A percentile compares a stretch with the other conserved stretches of the same genome.
phyloP scores from a whole-genome alignment of 2,888 invertebrate genomes.

The Deilephila porcellus region DNA sequence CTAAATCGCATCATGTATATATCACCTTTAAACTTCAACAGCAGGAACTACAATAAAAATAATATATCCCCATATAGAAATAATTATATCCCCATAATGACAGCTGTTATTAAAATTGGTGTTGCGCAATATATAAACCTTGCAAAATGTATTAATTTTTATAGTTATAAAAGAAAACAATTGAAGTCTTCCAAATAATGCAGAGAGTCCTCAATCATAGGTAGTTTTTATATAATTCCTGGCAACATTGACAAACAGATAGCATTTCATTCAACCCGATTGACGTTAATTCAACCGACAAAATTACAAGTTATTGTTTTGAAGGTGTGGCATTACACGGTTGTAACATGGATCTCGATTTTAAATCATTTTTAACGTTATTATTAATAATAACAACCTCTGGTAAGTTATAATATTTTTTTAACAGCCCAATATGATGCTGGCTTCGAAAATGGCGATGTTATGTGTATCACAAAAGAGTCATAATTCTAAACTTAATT shows the following conservation, averaged over 20 bases:
- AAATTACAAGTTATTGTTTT: slow-evolving; percentile 20
- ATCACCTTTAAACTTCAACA: too few species aligned
- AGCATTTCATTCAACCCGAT: not conserved
- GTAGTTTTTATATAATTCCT: not conserved
- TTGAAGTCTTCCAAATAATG: too few species aligned
- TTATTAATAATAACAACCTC: slow-evolving; percentile 8
- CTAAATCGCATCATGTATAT: too few species aligned
- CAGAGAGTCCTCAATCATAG: not conserved
- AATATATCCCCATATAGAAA: too few species aligned
- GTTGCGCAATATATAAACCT: too few species aligned
- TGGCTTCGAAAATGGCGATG: slow-evolving; percentile 9
- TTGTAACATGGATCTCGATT: slow-evolving; percentile 23
- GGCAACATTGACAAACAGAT: not conserved
- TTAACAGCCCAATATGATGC: too few species aligned
- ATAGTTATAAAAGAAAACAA: too few species aligned
- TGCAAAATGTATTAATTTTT: too few species aligned
- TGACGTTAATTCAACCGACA: slow-evolving; percentile 22
- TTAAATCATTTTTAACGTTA: slow-evolving; percentile 7
- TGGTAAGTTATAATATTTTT: slow-evolving; percentile 23
- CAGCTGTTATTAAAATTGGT: too few species aligned
- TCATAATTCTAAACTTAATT: not conserved
- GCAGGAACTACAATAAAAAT: too few species aligned
- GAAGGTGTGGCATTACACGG: slow-evolving; percentile 6
- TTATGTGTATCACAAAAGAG: not conserved
- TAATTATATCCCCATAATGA: too few species aligned